Evolutionary conservation across 30 jellyfish, hydroid and myxozoan species (phyloP), one percentile per base, ranked within the genome.

Genomic region (Hydractinia echinata): DNA sequence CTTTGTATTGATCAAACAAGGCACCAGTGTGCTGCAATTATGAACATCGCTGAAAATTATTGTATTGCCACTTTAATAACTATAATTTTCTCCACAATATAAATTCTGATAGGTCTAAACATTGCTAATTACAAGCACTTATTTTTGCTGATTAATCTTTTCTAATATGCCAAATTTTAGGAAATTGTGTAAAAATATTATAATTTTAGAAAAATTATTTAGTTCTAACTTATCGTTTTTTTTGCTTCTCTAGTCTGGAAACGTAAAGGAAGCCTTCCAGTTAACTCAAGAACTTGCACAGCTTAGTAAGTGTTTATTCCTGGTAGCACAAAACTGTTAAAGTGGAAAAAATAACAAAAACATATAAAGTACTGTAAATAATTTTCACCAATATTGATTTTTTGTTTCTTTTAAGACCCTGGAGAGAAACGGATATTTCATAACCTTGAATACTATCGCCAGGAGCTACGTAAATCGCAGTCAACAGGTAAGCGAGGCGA

Each of bases 401-500:
- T 30, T 30, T 30, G n/a, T 15, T 67, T 11, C 51, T 72, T 10
- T 76, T 20, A 21, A 93, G 99, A 68, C 4, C 99, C 99, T 4
- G 73, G 61, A 8, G 89, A 87, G 39, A 79, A 81, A 56, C 83
- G 99, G 19, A 73, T 93, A 49, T 4, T 11, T 9, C 89, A 84
- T 10, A 93, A 93, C 77, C 55, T 87, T 48, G 85, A 21, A 15
- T 88, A 64, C 82, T 93, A 79, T 84, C 76, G 77, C 61, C 77
- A 84, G 7, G 89, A 86, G 49, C 85, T 93, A 16, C 87, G 72
- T 53, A 66, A 48, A 19, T 67, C 89, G 73, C 51, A 62, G 14
- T 49, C 87, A 51, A 87, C 99, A 39, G 96, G 99, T 14, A 79
- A 82, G 72, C 54, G 82, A 21, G 99, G 99, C 0, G 99, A 93